Percentiles rank a stretch among this genome's conserved stretches.
Conservation (phyloP, 2,113 vertebrate species). For the Microcebus lehilahytsara region DNA sequence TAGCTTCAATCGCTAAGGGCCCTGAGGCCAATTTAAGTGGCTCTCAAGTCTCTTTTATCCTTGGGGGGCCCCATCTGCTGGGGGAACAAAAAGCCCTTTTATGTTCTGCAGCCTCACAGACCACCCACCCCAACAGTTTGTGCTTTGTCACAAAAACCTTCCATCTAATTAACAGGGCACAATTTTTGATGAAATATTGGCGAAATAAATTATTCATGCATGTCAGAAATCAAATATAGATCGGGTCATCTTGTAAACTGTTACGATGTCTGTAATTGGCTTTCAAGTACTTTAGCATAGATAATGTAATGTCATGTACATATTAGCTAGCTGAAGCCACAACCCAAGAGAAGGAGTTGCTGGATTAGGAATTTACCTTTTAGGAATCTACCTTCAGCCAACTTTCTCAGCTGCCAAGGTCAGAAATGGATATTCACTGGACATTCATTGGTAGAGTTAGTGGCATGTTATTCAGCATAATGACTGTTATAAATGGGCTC, state of each 20-base stretch:
- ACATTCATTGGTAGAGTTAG: neutral
- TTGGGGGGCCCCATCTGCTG: constrained; percentile 63
- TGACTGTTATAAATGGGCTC: neutral
- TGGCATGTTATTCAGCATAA: neutral
- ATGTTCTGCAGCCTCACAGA: constrained; percentile 42
- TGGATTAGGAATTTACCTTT: neutral
- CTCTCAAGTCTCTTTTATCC: constrained; percentile 66
- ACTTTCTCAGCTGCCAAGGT: neutral
- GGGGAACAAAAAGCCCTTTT: constrained; percentile 62
- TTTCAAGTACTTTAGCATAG: constrained; percentile 21
- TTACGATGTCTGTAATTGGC: constrained; percentile 7
- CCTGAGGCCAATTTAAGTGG: constrained; percentile 55
- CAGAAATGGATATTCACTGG: neutral
- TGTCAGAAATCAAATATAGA: constrained; percentile 69
- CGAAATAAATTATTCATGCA: constrained; percentile 64
- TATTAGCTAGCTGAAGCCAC: neutral
- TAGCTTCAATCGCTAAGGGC: constrained; percentile 13
- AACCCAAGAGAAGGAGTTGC: neutral
- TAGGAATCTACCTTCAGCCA: neutral
- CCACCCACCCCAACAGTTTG: constrained; percentile 66
- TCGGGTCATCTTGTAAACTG: constrained; percentile 37
- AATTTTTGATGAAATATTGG: constrained; percentile 69
- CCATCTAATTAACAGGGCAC: constrained; percentile 58
- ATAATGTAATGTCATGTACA: neutral
- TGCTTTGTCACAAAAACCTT: constrained; percentile 55